Evolutionary conservation across 2,797 vertebrate genomes (phyloP).

Genomic region (Triplophysa bombifrons): DNA sequence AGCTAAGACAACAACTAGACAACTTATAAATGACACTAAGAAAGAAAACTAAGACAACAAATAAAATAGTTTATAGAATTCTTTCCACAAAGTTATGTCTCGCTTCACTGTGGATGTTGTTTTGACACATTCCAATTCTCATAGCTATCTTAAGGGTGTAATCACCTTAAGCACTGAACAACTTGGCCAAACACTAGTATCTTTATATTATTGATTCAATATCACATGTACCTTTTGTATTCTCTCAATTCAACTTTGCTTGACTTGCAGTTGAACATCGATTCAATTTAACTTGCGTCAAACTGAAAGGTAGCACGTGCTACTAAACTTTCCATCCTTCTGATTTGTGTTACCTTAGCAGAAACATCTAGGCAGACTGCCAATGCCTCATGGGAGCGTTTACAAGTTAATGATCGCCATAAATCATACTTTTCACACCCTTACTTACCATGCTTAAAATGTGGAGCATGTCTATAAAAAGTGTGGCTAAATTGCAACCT

Average conservation of each 20-base stretch:
- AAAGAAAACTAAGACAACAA: background rate
- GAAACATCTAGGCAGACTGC: background rate
- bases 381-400: background rate
- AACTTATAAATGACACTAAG: too few relatives aligned
- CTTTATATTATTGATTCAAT: background rate
- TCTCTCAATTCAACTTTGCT: background rate
- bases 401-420: conserved; percentile 21
- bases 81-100: background rate
- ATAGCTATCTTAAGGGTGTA: conserved; percentile 38
- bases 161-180: conserved; percentile 59
- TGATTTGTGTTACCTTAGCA: conserved; percentile 3
- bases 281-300: conserved; percentile 1
- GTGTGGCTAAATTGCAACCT: background rate
- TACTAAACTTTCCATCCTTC: conserved; percentile 5
- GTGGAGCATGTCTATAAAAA: conserved; percentile 31
- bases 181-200: conserved; percentile 32
- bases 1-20: background rate
- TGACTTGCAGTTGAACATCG: background rate
- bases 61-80: conserved; percentile 2
- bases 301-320: background rate
- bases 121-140: conserved; percentile 22
- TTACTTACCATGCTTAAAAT: conserved; percentile 26
- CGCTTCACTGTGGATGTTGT: conserved; percentile 7
- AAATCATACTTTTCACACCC: conserved; percentile 29
- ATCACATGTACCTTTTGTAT: background rate